phyloP scores from a whole-genome alignment of 1,140 invertebrate genomes.

The Drosophila auraria region DNA sequence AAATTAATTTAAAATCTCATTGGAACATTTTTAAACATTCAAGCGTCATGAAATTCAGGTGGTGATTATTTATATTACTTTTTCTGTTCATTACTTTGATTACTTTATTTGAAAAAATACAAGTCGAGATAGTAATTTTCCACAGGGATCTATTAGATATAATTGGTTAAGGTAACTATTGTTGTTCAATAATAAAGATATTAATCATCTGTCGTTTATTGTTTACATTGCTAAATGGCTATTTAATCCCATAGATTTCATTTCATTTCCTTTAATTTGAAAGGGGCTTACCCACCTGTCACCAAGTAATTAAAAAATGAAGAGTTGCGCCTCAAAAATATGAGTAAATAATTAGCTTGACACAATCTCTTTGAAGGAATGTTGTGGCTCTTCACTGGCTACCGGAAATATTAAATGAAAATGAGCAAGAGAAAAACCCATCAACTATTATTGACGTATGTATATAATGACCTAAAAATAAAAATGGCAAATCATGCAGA shows the following conservation, averaged over 20 bases:
- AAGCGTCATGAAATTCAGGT: not conserved
- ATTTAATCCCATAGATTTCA: not conserved
- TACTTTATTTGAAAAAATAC: not conserved
- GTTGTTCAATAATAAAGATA: not conserved
- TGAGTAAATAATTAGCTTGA: constrained; percentile 9
- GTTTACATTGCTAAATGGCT: not conserved
- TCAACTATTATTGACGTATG: constrained; percentile 3
- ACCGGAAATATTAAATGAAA: constrained; percentile 11
- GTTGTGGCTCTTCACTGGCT: constrained; percentile 2
- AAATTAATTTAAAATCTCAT: not conserved
- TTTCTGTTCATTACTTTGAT: not conserved
- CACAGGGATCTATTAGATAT: not conserved
- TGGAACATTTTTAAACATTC: not conserved
- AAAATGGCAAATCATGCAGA: not conserved
- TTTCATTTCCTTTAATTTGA: not conserved
- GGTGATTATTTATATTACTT: not conserved
- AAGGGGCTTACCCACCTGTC: constrained; percentile 1
- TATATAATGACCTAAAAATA: not conserved
- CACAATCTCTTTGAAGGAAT: constrained; percentile 21
- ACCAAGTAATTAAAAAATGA: not conserved
- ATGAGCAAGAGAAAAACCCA: not conserved
- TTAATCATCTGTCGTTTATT: constrained; percentile 1
- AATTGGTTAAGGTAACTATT: not conserved
- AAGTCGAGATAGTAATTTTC: not conserved
- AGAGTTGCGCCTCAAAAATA: not conserved